Base-by-base conservation (phyloP, 1,140 invertebrate genomes). In the Caenorhabditis briggsae region DNA sequence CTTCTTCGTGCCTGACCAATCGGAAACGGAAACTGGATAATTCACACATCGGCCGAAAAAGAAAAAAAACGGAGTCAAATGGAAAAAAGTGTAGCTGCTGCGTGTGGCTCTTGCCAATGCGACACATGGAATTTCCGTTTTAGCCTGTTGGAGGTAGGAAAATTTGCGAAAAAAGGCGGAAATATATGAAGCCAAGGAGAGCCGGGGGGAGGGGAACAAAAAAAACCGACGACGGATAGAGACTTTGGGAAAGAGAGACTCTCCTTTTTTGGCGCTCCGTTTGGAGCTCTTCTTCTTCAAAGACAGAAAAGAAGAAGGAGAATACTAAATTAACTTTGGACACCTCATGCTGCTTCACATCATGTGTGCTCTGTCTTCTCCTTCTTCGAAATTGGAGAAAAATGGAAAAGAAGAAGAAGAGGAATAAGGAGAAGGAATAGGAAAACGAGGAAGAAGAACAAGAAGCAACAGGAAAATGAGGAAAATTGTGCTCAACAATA, bases 321-420 rank as follows among this genome's bases (percentile, higher is more conserved):
- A 78, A 78, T 78, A 78, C 46, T 78, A 78, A 78, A 78, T 78
- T 78, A 78, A 78, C 70, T 78, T 78, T 78, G 70, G 70, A 78
- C 70, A 78, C 70, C 70, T 78, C 70, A 78, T 78, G 70, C 33
- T 33, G 33, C 70, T 78, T 78, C 70, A 78, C 70, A 78, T 78
- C 70, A 78, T 78, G 70, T 46, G 46, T 33, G 33, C 33, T 33
- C 33, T 33, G 70, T 46, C 11, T 43, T 2, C 8, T 23, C 33
- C 70, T 78, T 78, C 46, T n/a, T 23, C 70, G 70, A 78, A 78
- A 78, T 78, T 78, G 70, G 70, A 78, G 70, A 78, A 78, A 78
- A 78, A 78, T 18, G 46, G 70, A 50, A 25, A n/a, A 78, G 43
- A n/a, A 25, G 70, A 20, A 78, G 43, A 25, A 25, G 46, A 50